Percentiles rank a stretch among this genome's conserved stretches.
Evolutionary conservation across 2,888 invertebrate genomes (phyloP).

Genomic region (Mythimna loreyi): DNA sequence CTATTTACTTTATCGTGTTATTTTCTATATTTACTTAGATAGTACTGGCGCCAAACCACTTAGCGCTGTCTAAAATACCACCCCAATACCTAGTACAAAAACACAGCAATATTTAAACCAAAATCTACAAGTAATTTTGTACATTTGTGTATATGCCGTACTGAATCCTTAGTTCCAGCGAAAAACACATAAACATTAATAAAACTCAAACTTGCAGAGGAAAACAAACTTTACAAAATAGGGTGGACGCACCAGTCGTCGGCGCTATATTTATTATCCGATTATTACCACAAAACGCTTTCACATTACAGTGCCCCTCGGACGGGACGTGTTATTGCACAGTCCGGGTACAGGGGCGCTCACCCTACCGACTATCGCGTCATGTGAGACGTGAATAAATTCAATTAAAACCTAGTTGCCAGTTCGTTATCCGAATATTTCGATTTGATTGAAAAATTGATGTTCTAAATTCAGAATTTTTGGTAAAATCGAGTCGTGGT

Average conservation of each 20-base stretch:
- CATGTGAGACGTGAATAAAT: slow-evolving; percentile 64
- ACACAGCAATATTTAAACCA: slow-evolving; percentile 34
- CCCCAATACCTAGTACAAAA: background rate
- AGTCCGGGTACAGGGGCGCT: slow-evolving; percentile 60
- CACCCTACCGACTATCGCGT: slow-evolving; percentile 58
- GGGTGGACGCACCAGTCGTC: slow-evolving; percentile 64
- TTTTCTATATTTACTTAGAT: slow-evolving; percentile 8
- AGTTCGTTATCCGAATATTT: slow-evolving; percentile 54
- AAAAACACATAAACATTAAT: slow-evolving; percentile 46
- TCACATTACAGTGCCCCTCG: slow-evolving; percentile 70
- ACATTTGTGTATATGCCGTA: slow-evolving; percentile 11
- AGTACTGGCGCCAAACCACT: slow-evolving; percentile 2
- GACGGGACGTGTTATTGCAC: slow-evolving; percentile 65
- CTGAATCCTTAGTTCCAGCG: slow-evolving; percentile 8
- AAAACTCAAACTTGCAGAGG: slow-evolving; percentile 57
- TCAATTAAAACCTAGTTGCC: slow-evolving; percentile 65
- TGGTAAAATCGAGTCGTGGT: background rate
- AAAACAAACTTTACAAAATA: slow-evolving; percentile 65
- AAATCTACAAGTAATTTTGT: slow-evolving; percentile 5
- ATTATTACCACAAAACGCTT: slow-evolving; percentile 79
- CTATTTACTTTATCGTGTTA: background rate
- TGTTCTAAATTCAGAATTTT: slow-evolving; percentile 33
- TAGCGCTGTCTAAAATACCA: background rate
- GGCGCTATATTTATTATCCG: slow-evolving; percentile 78
- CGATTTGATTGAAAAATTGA: slow-evolving; percentile 43